phyloP scores from a whole-genome alignment of 2,888 invertebrate species.

The Abrostola tripartita region DNA sequence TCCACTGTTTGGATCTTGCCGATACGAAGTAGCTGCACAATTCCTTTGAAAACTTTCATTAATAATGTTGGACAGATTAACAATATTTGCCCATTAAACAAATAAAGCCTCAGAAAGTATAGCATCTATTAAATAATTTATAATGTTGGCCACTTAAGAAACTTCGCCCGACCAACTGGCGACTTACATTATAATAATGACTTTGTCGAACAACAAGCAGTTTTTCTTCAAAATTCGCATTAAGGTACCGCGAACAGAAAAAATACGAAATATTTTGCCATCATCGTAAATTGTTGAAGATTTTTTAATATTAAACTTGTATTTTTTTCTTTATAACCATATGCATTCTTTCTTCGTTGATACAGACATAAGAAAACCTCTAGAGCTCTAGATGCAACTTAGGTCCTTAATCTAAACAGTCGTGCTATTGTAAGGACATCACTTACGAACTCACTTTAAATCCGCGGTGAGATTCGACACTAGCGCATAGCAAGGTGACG shows the following conservation, averaged over 20 bases:
- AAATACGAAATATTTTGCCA: conserved; percentile 39
- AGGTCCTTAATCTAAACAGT: too few relatives aligned
- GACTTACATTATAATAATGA: conserved; percentile 85
- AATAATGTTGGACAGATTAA: conserved; percentile 38
- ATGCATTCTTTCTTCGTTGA: neutral
- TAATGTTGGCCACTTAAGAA: conserved; percentile 59
- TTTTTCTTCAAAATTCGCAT: conserved; percentile 78
- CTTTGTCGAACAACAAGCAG: conserved; percentile 73
- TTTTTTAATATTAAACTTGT: conserved; percentile 24
- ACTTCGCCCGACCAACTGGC: conserved; percentile 75
- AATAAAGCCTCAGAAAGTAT: conserved; percentile 44
- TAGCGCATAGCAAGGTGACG: too few relatives aligned
- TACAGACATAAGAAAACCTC: too few relatives aligned
- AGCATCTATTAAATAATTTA: conserved; percentile 62
- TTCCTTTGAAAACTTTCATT: conserved; percentile 1
- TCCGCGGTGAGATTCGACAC: too few relatives aligned
- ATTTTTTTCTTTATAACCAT: conserved; percentile 7
- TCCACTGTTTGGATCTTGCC: too few relatives aligned
- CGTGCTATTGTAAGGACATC: too few relatives aligned
- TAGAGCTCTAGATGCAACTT: too few relatives aligned
- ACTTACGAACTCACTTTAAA: too few relatives aligned
- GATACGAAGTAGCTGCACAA: neutral
- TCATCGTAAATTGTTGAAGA: conserved; percentile 26
- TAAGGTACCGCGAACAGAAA: conserved; percentile 72
- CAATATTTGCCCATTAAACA: conserved; percentile 51